Evolutionary conservation across 1,140 invertebrate genomes (phyloP).

Genomic region (Papilio polytes): DNA sequence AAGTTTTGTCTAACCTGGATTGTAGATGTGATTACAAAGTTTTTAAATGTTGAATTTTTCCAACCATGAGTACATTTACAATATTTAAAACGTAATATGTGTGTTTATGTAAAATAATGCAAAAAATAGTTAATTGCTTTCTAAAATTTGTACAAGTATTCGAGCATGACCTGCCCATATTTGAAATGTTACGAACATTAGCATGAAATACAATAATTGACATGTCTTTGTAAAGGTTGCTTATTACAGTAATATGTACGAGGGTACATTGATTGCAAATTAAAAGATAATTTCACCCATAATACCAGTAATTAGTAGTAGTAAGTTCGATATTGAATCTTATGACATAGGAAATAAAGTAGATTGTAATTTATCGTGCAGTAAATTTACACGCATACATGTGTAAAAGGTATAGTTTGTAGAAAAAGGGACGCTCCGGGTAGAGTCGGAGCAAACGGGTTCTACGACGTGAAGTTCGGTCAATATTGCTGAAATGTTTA

Average conservation of each 20-base stretch:
- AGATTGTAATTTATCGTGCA: neutral
- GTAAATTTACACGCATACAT: constrained; percentile 41
- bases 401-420: constrained; percentile 69
- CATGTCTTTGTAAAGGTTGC: neutral
- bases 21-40: too few species aligned
- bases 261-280: neutral
- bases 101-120: too few species aligned
- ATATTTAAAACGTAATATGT: too few species aligned
- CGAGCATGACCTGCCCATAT: constrained; percentile 29
- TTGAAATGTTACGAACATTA: neutral
- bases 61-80: too few species aligned
- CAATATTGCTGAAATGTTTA: constrained; percentile 31
- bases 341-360: neutral
- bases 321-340: neutral
- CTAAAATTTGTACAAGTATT: neutral
- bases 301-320: neutral
- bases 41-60: too few species aligned
- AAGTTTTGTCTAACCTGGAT: too few species aligned
- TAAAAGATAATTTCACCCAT: neutral
- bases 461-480: constrained; percentile 38
- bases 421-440: constrained; percentile 57
- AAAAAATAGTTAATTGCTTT: neutral
- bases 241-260: neutral
- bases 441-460: constrained; percentile 47
- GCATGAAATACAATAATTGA: neutral